These are phyloP conservation scores for Diaprepes abbreviatus DNA, from an alignment of 2,888 invertebrate genomes.

Conservation along the genomic window DNA sequence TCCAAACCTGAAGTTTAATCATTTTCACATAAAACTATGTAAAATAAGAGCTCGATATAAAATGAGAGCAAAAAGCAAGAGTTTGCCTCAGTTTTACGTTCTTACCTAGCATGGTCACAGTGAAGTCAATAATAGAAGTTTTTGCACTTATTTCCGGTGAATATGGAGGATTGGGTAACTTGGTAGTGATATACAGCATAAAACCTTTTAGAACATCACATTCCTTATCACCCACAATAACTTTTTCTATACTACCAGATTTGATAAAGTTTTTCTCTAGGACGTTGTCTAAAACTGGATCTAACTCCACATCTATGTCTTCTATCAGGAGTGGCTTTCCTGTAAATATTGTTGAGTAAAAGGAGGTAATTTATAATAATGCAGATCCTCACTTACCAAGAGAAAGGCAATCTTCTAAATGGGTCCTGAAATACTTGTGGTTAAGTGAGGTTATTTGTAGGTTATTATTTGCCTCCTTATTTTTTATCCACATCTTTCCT, in stretches of 20 bases:
- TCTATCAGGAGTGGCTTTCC: conserved; percentile 92
- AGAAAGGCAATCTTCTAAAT: conserved; percentile 66
- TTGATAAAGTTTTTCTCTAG: conserved; percentile 98
- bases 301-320: conserved; percentile 94
- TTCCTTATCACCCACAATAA: conserved; percentile 95
- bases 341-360: conserved; percentile 56
- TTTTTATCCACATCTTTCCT: conserved; percentile 98
- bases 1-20: conserved; percentile 77
- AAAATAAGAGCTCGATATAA: too few relatives aligned
- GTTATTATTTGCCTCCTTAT: conserved; percentile 90
- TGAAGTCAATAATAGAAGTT: conserved; percentile 97
- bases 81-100: too few relatives aligned
- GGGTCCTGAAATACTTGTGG: conserved; percentile 89
- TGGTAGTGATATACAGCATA: conserved; percentile 95
- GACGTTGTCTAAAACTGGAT: conserved; percentile 96
- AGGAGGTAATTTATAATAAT: too few relatives aligned
- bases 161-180: conserved; percentile 95
- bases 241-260: conserved; percentile 95
- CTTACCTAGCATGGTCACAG: conserved; percentile 88
- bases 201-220: conserved; percentile 97
- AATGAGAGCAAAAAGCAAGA: too few relatives aligned
- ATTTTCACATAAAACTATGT: too few relatives aligned
- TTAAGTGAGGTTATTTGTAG: conserved; percentile 94
- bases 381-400: conserved; percentile 59
- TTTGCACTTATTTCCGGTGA: conserved; percentile 97